Evolutionary conservation across 2,113 vertebrate genomes (phyloP).

Genomic region (Eleginops maclovinus): DNA sequence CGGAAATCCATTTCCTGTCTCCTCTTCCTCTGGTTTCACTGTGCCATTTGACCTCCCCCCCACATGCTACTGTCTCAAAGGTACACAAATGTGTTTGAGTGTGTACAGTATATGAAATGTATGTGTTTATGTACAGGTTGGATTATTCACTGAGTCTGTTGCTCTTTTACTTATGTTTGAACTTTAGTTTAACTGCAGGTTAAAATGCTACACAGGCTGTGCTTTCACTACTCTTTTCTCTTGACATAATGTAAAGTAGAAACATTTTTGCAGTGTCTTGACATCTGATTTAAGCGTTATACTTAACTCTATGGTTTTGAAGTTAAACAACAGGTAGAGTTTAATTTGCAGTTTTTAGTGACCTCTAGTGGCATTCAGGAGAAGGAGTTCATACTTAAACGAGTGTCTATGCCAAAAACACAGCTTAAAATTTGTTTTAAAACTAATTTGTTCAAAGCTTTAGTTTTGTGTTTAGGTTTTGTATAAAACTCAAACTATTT

Average conservation of each 20-base stretch:
- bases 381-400: not conserved
- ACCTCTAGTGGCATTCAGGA: slow-evolving; percentile 1
- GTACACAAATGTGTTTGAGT: slow-evolving; percentile 71
- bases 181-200: not conserved
- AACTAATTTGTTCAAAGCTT: too few relatives aligned
- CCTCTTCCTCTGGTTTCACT: slow-evolving; percentile 82
- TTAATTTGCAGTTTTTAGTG: not conserved
- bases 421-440: too few relatives aligned
- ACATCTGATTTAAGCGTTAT: not conserved
- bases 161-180: not conserved
- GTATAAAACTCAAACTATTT: too few relatives aligned
- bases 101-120: not conserved
- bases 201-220: not conserved
- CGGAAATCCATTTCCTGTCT: slow-evolving; percentile 80
- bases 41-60: slow-evolving; percentile 96
- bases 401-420: too few relatives aligned
- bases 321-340: not conserved
- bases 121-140: not conserved
- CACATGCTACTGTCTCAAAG: slow-evolving; percentile 88
- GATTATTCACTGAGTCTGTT: not conserved
- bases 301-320: not conserved
- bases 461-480: too few relatives aligned
- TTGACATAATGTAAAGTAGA: not conserved
- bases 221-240: not conserved
- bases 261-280: not conserved